phyloP scores from a whole-genome alignment of 2,888 invertebrate genomes.

The Idaea dimidiata region DNA sequence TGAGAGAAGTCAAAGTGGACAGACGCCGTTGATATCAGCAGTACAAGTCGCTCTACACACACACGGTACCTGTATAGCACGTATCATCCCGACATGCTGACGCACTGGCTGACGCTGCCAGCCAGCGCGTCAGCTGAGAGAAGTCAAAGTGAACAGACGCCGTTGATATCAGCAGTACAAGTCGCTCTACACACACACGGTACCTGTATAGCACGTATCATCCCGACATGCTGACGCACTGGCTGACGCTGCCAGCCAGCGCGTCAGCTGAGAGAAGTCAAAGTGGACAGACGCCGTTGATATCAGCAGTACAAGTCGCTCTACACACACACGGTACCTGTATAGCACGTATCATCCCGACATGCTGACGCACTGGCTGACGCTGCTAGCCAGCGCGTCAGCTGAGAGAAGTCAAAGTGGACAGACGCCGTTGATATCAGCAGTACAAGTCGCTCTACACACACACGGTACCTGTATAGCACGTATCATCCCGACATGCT shows the following conservation, averaged over 20 bases:
- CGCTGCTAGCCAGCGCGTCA: constrained; percentile 98
- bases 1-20: too few species aligned
- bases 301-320: too few species aligned
- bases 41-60: too few species aligned
- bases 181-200: too few species aligned
- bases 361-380: constrained; percentile 97
- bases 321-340: constrained; percentile 84
- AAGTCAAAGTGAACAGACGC: constrained; percentile 98
- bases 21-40: too few species aligned
- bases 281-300: constrained; percentile 97
- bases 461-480: constrained; percentile 89
- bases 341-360: constrained; percentile 98
- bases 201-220: constrained; percentile 95
- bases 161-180: too few species aligned
- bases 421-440: too few species aligned
- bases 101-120: constrained; percentile 98
- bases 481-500: constrained; percentile 98
- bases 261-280: constrained; percentile 97
- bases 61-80: too few species aligned
- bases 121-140: constrained; percentile 96
- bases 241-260: constrained; percentile 98
- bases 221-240: constrained; percentile 98
- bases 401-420: constrained; percentile 97
- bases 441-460: too few species aligned
- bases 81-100: too few species aligned